A percentile compares a stretch with the other conserved stretches of the same genome.
phyloP scores from a whole-genome alignment of 2,888 invertebrate genomes.

The Metalampra italica region DNA sequence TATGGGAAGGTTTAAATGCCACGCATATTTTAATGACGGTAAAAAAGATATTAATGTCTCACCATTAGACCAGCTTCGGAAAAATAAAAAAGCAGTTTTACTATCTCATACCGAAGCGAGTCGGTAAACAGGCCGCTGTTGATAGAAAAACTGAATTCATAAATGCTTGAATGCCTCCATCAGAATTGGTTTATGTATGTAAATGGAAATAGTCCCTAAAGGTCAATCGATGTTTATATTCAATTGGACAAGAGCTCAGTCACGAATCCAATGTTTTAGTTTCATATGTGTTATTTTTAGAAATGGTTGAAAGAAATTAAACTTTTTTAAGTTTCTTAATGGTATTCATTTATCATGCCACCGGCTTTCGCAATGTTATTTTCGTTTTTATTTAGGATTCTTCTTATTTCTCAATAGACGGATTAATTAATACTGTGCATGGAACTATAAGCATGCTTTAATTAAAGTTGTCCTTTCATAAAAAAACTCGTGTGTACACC shows the following conservation, averaged over 20 bases:
- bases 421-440: too few relatives aligned
- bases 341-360: not conserved
- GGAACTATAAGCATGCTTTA: conserved; percentile 29
- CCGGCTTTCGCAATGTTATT: not conserved
- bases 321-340: not conserved
- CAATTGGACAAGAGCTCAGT: conserved; percentile 31
- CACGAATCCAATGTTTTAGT: conserved; percentile 13
- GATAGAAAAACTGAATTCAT: conserved; percentile 45
- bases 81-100: conserved; percentile 29
- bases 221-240: conserved; percentile 44
- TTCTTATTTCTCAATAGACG: conserved; percentile 22
- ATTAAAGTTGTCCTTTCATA: conserved; percentile 49
- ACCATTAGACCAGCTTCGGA: conserved; percentile 39
- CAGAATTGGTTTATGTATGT: conserved; percentile 46
- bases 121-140: conserved; percentile 29
- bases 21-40: conserved; percentile 44
- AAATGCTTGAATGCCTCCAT: conserved; percentile 30
- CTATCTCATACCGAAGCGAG: conserved; percentile 37
- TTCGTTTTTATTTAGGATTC: not conserved
- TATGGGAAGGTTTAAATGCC: conserved; percentile 34
- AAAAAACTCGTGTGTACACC: conserved; percentile 47
- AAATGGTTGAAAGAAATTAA: not conserved
- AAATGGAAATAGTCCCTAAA: conserved; percentile 40
- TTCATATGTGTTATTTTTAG: too few relatives aligned
- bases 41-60: conserved; percentile 46